Conservation (phyloP, 1,140 invertebrate species). For the Trichoplusia ni region DNA sequence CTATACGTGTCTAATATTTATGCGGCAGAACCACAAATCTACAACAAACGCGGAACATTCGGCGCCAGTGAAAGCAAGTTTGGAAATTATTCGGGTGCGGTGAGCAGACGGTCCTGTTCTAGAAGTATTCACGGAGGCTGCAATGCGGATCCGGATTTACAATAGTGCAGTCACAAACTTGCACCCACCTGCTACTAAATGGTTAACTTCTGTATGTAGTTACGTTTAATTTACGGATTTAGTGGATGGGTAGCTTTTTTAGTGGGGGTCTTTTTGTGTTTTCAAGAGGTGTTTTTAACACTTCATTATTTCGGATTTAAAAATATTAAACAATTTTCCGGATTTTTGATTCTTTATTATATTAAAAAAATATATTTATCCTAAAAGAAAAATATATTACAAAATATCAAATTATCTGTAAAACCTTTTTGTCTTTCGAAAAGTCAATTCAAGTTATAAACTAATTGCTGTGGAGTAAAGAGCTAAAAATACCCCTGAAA, state of each 20-base stretch:
- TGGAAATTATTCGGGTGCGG: slow-evolving; percentile 23
- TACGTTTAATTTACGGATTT: slow-evolving; percentile 22
- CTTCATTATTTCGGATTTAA: no score
- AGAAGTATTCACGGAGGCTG: slow-evolving; percentile 28
- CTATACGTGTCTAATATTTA: slow-evolving; percentile 19
- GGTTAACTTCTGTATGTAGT: slow-evolving; percentile 24
- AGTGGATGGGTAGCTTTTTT: not conserved
- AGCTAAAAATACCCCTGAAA: no score
- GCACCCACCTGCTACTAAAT: slow-evolving; percentile 30
- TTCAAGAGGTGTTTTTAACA: no score
- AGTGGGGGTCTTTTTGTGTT: no score
- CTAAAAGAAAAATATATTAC: no score
- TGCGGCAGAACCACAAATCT: slow-evolving; percentile 18
- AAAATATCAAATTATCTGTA: no score
- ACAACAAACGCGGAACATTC: slow-evolving; percentile 23
- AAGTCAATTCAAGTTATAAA: no score
- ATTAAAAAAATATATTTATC: no score
- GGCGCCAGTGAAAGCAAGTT: slow-evolving; percentile 21
- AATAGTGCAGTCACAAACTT: slow-evolving; percentile 29
- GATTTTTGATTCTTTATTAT: no score
- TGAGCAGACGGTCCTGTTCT: slow-evolving; percentile 15
- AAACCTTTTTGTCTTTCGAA: no score
- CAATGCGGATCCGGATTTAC: slow-evolving; percentile 27
- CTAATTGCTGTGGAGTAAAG: no score
- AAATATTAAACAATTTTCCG: no score